Evolutionary conservation across 2,797 vertebrate species (phyloP).

Genomic region (Ammospiza maritima): DNA sequence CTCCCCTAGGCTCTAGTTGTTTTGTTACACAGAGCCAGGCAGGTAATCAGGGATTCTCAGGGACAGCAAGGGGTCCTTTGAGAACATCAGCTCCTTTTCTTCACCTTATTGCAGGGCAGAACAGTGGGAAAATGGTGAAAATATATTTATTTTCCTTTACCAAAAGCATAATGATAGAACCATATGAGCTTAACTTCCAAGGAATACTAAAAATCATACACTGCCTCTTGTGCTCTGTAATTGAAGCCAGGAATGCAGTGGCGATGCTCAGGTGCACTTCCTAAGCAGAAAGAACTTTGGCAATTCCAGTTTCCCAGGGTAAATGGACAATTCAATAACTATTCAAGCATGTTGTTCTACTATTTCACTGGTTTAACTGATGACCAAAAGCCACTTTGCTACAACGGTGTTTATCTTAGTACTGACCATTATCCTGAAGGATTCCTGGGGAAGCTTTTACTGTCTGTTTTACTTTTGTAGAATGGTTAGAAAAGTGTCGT

Average conservation of each 20-base stretch:
- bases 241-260: neutral
- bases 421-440: constrained; percentile 80
- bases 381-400: neutral
- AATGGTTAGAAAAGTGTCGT: constrained; percentile 77
- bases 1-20: neutral
- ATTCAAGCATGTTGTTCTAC: neutral
- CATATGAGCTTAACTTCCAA: neutral
- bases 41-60: neutral
- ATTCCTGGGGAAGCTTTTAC: constrained; percentile 70
- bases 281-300: neutral
- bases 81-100: constrained; percentile 2
- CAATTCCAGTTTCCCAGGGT: neutral
- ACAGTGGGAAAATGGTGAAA: neutral
- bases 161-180: neutral
- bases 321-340: neutral
- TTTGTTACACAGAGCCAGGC: neutral
- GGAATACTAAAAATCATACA: neutral
- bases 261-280: neutral
- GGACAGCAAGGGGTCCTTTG: neutral
- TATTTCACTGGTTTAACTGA: neutral
- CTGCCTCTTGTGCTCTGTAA: neutral
- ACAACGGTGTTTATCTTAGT: neutral
- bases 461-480: constrained; percentile 78
- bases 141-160: neutral
- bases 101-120: neutral